These are phyloP conservation scores for Scomber japonicus DNA, from an alignment of 2,113 vertebrate genomes.

Conservation along the genomic window DNA sequence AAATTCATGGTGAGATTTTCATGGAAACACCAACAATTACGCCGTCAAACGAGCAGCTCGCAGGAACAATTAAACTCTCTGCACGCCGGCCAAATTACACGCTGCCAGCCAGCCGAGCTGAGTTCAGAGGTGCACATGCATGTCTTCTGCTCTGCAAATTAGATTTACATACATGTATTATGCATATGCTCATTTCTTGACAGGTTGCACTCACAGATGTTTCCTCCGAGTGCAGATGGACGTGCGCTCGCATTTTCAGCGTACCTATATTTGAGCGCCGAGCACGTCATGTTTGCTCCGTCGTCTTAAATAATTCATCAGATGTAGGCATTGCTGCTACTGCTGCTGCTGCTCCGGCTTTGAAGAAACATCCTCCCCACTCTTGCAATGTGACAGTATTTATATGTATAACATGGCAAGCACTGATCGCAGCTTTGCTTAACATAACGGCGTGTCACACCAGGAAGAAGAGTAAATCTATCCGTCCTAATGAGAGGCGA, in stretches of 20 bases:
- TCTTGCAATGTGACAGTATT: constrained; percentile 56
- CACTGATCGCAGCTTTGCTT: constrained; percentile 43
- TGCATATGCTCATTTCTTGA: constrained; percentile 19
- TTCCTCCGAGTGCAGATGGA: not conserved
- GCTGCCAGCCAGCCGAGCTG: not conserved
- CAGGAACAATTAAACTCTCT: constrained; percentile 33
- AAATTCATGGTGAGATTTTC: constrained; percentile 36
- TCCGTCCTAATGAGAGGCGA: constrained; percentile 44
- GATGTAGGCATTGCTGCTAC: constrained; percentile 28
- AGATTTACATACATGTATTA: constrained; percentile 38
- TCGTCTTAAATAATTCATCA: constrained; percentile 74
- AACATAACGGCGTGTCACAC: constrained; percentile 26
- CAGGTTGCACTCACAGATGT: constrained; percentile 23
- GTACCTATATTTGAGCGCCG: constrained; percentile 48
- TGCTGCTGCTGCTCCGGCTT: constrained; percentile 12
- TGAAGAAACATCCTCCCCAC: constrained; percentile 53
- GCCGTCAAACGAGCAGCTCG: constrained; percentile 38
- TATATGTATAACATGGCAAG: constrained; percentile 31
- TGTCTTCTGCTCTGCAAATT: constrained; percentile 28
- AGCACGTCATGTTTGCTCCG: constrained; percentile 35
- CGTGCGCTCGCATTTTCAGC: not conserved
- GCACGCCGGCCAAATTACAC: constrained; percentile 8
- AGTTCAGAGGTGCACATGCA: constrained; percentile 2
- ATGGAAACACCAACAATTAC: constrained; percentile 45
- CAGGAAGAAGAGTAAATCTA: constrained; percentile 24